These are phyloP conservation scores for Aradophagus sp. DNA, from an alignment of 1,140 invertebrate genomes.

Conservation along the genomic window DNA sequence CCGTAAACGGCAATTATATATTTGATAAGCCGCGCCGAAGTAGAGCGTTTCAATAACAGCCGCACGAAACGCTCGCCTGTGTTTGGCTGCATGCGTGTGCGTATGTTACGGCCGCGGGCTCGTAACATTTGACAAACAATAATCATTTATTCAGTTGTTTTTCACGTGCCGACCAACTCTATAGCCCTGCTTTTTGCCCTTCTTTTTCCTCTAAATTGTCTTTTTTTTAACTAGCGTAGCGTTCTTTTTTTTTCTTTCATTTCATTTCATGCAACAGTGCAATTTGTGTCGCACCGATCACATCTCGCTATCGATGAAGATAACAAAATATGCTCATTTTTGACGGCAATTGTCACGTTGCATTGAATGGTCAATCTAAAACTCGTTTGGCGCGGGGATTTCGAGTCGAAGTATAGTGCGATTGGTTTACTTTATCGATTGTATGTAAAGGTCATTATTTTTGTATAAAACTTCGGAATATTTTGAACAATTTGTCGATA, in stretches of 20 bases:
- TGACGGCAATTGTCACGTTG: too few species aligned
- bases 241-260: slow-evolving; percentile 26
- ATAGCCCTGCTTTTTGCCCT: slow-evolving; percentile 17
- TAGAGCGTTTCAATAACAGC: slow-evolving; percentile 57
- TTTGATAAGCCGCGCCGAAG: slow-evolving; percentile 56
- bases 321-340: too few species aligned
- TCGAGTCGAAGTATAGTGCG: too few species aligned
- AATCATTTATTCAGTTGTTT: slow-evolving; percentile 61
- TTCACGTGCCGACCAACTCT: slow-evolving; percentile 31
- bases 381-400: too few species aligned
- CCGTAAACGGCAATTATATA: slow-evolving; percentile 58
- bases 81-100: slow-evolving; percentile 46
- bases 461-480: too few species aligned
- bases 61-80: slow-evolving; percentile 35
- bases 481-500: too few species aligned
- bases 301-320: slow-evolving; percentile 9
- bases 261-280: slow-evolving; percentile 27
- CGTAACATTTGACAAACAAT: slow-evolving; percentile 54
- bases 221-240: too few species aligned
- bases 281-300: slow-evolving; percentile 35
- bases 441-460: too few species aligned
- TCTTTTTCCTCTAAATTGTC: too few species aligned
- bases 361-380: too few species aligned
- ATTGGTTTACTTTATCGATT: too few species aligned
- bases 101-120: slow-evolving; percentile 31